Percentiles rank a stretch among this genome's conserved stretches.
phyloP scores from a whole-genome alignment of 1,140 invertebrate genomes.

The Meloidogyne floridensis region DNA sequence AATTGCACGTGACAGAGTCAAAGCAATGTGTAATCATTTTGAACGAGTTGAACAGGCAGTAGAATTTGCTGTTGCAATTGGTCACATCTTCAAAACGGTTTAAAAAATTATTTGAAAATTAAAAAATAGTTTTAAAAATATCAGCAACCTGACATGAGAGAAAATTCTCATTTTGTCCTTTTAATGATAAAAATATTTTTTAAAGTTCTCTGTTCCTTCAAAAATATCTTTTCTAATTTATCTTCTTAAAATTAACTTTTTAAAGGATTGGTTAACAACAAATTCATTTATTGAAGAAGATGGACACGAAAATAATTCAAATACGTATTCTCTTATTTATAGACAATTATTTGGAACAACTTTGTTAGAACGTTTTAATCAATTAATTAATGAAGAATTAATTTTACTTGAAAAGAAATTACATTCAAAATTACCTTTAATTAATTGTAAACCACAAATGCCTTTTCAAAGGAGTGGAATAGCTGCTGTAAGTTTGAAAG shows the following conservation, averaged over 20 bases:
- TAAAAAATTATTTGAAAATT: neutral
- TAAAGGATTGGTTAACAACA: conserved; percentile 38
- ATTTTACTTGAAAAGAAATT: conserved; percentile 39
- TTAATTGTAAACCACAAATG: conserved; percentile 49
- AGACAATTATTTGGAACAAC: conserved; percentile 43
- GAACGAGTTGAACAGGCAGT: conserved; percentile 44
- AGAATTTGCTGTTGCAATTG: conserved; percentile 48
- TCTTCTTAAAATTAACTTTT: no score
- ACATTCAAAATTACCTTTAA: conserved; percentile 24
- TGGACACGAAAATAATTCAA: conserved; percentile 12
- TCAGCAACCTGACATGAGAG: no score
- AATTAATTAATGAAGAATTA: conserved; percentile 42
- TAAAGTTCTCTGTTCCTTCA: no score
- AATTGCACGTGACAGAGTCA: conserved; percentile 35
- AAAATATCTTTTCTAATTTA: no score
- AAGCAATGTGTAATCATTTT: conserved; percentile 45
- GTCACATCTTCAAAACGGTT: conserved; percentile 49
- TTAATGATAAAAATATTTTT: no score
- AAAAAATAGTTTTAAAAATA: no score
- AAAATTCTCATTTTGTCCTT: no score
- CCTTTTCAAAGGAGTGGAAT: conserved; percentile 43
- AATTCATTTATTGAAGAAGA: neutral
- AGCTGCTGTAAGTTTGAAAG: no score
- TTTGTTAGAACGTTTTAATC: conserved; percentile 42
- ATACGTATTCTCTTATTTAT: conserved; percentile 38